Evolutionary conservation across 2,797 vertebrate genomes (phyloP), one percentile per base, ranked within the genome.

Genomic region (Chaunax sp.): DNA sequence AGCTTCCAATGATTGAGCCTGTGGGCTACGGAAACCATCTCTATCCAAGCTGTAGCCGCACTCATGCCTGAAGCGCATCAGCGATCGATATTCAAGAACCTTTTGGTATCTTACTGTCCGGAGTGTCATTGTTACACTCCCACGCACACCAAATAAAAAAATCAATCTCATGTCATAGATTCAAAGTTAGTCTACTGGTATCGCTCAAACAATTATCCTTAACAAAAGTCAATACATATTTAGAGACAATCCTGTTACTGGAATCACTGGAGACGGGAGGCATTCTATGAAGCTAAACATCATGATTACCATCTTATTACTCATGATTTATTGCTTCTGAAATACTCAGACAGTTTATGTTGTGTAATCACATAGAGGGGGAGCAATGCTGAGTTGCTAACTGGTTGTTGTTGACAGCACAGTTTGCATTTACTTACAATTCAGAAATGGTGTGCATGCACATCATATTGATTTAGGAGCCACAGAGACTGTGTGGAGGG

Each of bases 1-100:
- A 87, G 80, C 82, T 75, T 64, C 54, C 79, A 87, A 76, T 87
- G 86, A 91, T 88, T 87, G 88, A 83, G 72, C 67, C 81, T 56
- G 70, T 23, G 11, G 76, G 86, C 84, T 8, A 58, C 37, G 77
- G 72, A 84, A 85, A 59, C 58, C 85, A 71, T 79, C 72, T 84
- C 78, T 72, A 67, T 63, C 64, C 62, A 35, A 60, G 72, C 57
- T 60, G 65, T 0, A 56, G 69, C 61, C 28, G 3, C 64, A 60
- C 35, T 72, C 64, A 60, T 5, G 23, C 44, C 64, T 72, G 64
- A 54, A 54, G 60, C 8, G 51, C 14, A 7, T 65, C 68, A 68
- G 55, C 26, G 52, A 72, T 80, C 78, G 2, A 88, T 84, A 82
- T 16, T 73, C 60, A 80, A 75, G 67, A 73, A 56, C 76, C 80